phyloP scores from a whole-genome alignment of 2,113 vertebrate genomes.

The Mionectes macconnelli region DNA sequence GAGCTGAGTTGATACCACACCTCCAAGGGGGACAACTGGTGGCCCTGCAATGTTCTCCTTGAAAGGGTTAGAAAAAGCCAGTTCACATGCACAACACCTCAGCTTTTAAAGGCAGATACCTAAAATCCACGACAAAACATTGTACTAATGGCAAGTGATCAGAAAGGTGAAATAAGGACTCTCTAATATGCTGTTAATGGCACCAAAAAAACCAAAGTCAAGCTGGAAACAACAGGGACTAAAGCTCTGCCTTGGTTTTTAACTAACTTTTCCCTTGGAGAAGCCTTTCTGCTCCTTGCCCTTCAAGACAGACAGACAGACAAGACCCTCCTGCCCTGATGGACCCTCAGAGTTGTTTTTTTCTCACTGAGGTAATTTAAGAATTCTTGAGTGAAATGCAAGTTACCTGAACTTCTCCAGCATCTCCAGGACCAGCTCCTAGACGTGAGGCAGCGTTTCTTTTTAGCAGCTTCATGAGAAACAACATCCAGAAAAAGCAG shows the following conservation, averaged over 20 bases:
- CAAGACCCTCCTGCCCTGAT: background rate
- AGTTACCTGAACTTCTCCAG: conserved; percentile 92
- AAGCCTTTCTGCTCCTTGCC: background rate
- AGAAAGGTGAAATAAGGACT: background rate
- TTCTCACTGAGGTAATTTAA: background rate
- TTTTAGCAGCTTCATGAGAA: conserved; percentile 89
- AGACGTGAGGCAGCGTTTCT: conserved; percentile 93
- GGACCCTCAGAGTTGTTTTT: background rate
- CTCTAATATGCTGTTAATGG: background rate
- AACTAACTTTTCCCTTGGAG: background rate
- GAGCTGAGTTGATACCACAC: background rate
- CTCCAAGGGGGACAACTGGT: background rate
- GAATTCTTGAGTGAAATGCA: background rate
- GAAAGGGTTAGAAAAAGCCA: background rate
- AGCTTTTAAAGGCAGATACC: background rate
- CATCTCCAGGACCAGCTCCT: conserved; percentile 90
- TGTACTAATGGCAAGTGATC: background rate
- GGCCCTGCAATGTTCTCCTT: background rate
- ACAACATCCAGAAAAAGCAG: background rate
- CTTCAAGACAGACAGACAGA: background rate
- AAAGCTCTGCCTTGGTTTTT: background rate
- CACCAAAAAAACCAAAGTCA: background rate
- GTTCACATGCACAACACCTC: background rate
- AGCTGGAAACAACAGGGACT: background rate
- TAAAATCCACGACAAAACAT: background rate